phyloP scores from a whole-genome alignment of 2,797 vertebrate species.

The Glossophaga mutica region DNA sequence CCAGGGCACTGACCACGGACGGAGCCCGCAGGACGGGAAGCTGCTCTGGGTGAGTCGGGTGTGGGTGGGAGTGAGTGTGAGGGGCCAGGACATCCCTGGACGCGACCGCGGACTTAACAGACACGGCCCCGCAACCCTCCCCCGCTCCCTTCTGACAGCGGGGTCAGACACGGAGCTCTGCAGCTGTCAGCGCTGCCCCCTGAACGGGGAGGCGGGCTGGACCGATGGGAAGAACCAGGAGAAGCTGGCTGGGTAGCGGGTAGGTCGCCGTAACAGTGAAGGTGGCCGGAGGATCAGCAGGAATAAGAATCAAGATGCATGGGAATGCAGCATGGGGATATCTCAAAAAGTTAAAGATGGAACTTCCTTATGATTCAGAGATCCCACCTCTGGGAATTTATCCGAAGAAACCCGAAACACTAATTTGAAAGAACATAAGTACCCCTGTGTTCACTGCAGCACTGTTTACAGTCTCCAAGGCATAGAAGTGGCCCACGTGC shows the following conservation, averaged over 20 bases:
- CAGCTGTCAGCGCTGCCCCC: not conserved
- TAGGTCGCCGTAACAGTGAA: rapidly evolving
- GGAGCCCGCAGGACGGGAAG: not conserved
- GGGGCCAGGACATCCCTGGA: not conserved
- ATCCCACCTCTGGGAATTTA: not conserved
- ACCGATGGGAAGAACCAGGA: rapidly evolving
- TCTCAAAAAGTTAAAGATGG: not conserved
- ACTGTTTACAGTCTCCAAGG: not conserved
- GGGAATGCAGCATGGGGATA: not conserved
- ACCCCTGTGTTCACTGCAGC: not conserved
- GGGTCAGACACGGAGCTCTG: not conserved
- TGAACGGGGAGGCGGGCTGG: not conserved
- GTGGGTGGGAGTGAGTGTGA: not conserved
- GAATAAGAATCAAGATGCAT: not conserved
- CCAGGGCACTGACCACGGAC: not conserved
- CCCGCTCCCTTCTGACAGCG: not conserved
- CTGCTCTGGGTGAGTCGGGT: not conserved
- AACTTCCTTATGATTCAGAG: not conserved
- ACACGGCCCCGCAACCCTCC: not conserved
- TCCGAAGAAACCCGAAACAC: not conserved
- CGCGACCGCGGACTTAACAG: not conserved
- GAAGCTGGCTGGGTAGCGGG: not conserved
- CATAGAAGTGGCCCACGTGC: too few relatives aligned
- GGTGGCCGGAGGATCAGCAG: not conserved
- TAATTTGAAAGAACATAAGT: not conserved